Evolutionary conservation across 23 tunicate genomes (phyloP).

Genomic region (Trididemnum nubilum): DNA sequence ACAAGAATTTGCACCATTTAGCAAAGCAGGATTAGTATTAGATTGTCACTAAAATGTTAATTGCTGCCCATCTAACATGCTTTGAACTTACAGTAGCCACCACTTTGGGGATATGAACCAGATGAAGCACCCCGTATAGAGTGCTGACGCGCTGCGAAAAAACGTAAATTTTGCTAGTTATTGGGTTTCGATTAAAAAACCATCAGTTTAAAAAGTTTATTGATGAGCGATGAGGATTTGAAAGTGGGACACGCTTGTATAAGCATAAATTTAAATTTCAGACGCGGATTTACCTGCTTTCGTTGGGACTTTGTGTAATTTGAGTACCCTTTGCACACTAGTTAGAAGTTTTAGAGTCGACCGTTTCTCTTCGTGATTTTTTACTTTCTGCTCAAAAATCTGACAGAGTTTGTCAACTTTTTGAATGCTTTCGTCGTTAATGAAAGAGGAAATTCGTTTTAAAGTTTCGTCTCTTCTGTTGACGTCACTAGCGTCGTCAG

Average conservation of each 20-base stretch:
- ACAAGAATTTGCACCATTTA: no score
- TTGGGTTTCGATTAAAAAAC: no score
- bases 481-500: not conserved
- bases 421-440: constrained; percentile 65
- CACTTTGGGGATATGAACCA: no score
- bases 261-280: no score
- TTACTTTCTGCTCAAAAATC: constrained; percentile 24
- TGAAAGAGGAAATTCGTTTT: constrained; percentile 50
- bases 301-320: constrained; percentile 26
- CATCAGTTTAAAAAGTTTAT: no score
- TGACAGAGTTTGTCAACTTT: constrained; percentile 26
- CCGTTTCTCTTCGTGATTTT: not conserved
- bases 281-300: constrained; percentile 63
- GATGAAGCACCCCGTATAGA: no score
- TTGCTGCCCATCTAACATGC: not conserved
- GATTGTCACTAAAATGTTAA: no score
- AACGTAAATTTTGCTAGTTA: no score
- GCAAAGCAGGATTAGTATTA: no score
- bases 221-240: no score
- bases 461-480: constrained; percentile 6
- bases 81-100: not conserved
- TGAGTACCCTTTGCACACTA: constrained; percentile 32
- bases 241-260: no score
- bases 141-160: no score
- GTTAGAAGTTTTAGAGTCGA: not conserved